Conservation (phyloP, 2,113 vertebrate genomes). For the Pituophis catenifer region DNA sequence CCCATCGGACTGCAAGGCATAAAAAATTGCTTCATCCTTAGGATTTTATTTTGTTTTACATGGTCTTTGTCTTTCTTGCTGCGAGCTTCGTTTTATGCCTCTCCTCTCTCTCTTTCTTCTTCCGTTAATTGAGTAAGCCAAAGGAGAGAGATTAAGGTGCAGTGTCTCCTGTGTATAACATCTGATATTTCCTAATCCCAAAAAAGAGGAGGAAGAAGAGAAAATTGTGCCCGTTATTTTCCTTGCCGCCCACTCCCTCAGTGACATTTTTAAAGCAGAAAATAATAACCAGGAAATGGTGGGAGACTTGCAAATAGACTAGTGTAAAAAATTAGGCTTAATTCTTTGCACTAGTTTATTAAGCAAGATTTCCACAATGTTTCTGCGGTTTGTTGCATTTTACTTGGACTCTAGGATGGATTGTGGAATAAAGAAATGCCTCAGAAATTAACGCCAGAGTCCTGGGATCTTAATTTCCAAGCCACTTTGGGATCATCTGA, state of each 20-base stretch:
- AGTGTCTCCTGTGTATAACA: too few species aligned
- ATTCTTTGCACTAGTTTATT: background rate
- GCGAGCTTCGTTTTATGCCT: background rate
- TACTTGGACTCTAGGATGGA: too few species aligned
- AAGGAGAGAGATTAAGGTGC: background rate
- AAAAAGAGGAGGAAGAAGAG: too few species aligned
- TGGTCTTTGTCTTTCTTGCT: background rate
- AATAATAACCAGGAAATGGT: too few species aligned
- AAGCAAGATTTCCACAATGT: background rate
- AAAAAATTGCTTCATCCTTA: fast-evolving
- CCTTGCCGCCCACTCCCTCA: too few species aligned
- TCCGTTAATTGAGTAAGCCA: background rate
- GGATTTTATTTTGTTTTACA: background rate
- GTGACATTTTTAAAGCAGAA: background rate
- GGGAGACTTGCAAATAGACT: background rate
- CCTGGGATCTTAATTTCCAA: background rate
- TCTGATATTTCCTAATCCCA: background rate
- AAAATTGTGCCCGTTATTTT: background rate
- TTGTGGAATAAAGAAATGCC: background rate
- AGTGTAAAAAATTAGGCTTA: background rate
- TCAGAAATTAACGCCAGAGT: too few species aligned
- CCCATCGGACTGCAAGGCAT: background rate
- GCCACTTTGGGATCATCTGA: background rate
- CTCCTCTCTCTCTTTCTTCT: too few species aligned
- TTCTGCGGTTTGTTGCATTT: background rate